Evolutionary conservation across 1,140 invertebrate genomes (phyloP), one percentile per base, ranked within the genome.

Genomic region (Leptinotarsa texana): DNA sequence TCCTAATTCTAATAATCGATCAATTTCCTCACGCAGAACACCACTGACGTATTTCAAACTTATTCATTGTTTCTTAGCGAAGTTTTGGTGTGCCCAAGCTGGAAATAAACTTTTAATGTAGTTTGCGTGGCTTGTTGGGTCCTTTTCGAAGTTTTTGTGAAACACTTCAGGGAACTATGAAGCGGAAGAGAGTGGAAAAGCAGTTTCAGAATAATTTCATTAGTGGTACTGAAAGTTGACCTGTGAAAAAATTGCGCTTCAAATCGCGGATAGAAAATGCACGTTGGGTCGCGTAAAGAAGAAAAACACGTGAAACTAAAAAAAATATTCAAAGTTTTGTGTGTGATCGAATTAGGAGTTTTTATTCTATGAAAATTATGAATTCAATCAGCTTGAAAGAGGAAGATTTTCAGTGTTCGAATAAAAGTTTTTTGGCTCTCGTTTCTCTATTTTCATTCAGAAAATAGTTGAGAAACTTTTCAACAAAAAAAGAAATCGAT

Each of bases 61-160:
- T n/a, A 57, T 57, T 57, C n/a, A 57, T 57, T 57, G 51, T 57
- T 57, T 42, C 33, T 42, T 42, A 8, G 33, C 33, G 8, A 42
- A 42, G 33, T 42, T 42, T 18, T 13, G 51, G 15, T 57, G 51
- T 57, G 51, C 51, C n/a, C 51, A 18, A 57, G 51, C 5, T 57
- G 51, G 51, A 17, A 57, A 57, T 57, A 57, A 57, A 57, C 51
- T 57, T 57, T 57, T 57, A 57, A 57, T 57, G 51, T 57, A 57
- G 51, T 57, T 57, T 57, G 51, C 17, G 51, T 18, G 51, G 51
- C 51, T 57, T 57, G 51, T 57, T 15, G 51, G 51, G 51, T 11
- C 51, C n/a, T 57, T 57, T 57, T 57, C 51, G 13, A 18, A 6
- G 51, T 57, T 57, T 57, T 57, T 57, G 51, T 18, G 51, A 57